Evolutionary conservation across 2,888 invertebrate species (phyloP).

Genomic region (Crocallis elinguaria): DNA sequence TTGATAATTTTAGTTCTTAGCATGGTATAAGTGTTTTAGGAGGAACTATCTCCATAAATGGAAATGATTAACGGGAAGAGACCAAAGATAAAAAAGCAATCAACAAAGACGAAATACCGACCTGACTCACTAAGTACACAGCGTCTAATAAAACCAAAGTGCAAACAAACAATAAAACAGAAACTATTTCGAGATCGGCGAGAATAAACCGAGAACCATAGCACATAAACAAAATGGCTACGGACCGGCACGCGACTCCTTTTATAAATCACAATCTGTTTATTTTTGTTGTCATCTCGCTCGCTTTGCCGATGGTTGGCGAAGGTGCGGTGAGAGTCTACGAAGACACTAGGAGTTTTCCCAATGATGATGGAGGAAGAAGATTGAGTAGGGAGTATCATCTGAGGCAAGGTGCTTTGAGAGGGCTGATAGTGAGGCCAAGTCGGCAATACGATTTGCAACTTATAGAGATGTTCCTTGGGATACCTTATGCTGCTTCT

Average conservation of each 20-base stretch:
- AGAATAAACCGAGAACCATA: constrained; percentile 65
- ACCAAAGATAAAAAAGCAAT: constrained; percentile 18
- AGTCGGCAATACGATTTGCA: constrained; percentile 86
- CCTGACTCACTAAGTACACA: constrained; percentile 58
- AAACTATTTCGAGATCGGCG: constrained; percentile 67
- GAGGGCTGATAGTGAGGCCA: constrained; percentile 88
- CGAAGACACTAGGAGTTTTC: constrained; percentile 62
- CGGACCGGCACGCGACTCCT: constrained; percentile 74
- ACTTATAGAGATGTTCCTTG: constrained; percentile 90
- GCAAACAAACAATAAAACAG: constrained; percentile 71
- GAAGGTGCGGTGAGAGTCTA: constrained; percentile 67
- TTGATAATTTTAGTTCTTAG: not conserved
- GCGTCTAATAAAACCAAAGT: constrained; percentile 63
- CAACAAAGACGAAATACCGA: constrained; percentile 40
- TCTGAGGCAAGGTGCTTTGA: constrained; percentile 88
- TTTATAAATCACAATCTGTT: constrained; percentile 78
- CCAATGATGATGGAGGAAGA: constrained; percentile 64
- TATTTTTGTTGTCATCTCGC: constrained; percentile 79
- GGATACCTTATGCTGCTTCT: constrained; percentile 93
- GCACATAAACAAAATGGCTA: constrained; percentile 78
- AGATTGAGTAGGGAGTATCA: constrained; percentile 85
- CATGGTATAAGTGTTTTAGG: constrained; percentile 5
- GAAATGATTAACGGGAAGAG: constrained; percentile 1
- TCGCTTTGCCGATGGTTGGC: constrained; percentile 73
- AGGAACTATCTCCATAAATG: not conserved